These are phyloP conservation scores for Forbesichthys agassizii DNA, from an alignment of 2,113 vertebrate genomes.

Conservation along the genomic window DNA sequence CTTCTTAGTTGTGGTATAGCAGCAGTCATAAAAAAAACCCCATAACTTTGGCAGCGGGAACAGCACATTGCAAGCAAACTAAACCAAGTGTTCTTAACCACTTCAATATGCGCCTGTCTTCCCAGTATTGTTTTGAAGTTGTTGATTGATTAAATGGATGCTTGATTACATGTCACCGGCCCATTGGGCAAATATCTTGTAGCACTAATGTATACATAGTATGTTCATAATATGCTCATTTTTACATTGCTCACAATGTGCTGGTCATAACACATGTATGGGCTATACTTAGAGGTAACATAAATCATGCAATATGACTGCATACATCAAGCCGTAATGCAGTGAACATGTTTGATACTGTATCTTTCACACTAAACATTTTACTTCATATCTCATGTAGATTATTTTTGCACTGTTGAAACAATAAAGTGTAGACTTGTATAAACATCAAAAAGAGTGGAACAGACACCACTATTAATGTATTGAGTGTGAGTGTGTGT, in stretches of 20 bases:
- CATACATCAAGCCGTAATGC: conserved; percentile 24
- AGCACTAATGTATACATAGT: conserved; percentile 11
- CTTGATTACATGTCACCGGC: conserved; percentile 18
- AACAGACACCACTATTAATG: not conserved
- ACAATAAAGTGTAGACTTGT: conserved; percentile 66
- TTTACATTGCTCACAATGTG: conserved; percentile 21
- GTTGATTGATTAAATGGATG: conserved; percentile 11
- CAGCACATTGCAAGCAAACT: conserved; percentile 18
- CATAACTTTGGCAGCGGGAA: conserved; percentile 22
- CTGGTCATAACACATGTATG: conserved; percentile 39
- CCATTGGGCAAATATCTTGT: conserved; percentile 7
- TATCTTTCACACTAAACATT: conserved; percentile 22
- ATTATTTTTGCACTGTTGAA: conserved; percentile 59
- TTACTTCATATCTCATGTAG: conserved; percentile 45
- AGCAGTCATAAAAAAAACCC: not conserved
- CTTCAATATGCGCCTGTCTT: conserved; percentile 12
- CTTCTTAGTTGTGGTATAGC: not conserved
- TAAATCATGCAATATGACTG: conserved; percentile 4
- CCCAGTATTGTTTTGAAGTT: not conserved
- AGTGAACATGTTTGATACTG: conserved; percentile 23
- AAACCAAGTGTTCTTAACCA: conserved; percentile 42
- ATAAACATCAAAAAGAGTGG: conserved; percentile 36
- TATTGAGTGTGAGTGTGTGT: too few species aligned
- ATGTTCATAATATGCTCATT: not conserved
- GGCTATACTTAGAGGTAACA: conserved; percentile 19